These are phyloP conservation scores for Rhinogobio ventralis DNA, from an alignment of 2,797 vertebrate species.

Conservation along the genomic window DNA sequence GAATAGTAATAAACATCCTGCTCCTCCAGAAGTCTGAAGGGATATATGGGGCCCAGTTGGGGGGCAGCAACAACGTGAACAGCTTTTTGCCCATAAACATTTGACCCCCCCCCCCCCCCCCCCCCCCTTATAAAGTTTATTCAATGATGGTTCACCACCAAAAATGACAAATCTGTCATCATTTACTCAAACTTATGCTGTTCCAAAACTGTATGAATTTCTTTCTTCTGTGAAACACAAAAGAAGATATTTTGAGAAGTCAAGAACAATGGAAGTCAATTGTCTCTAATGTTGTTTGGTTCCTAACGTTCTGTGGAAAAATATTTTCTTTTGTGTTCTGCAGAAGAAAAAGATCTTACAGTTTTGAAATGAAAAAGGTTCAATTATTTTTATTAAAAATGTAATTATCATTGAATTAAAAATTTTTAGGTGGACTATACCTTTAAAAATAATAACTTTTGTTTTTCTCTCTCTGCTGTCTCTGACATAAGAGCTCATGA, in stretches of 20 bases:
- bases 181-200: neutral
- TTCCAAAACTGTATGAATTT: neutral
- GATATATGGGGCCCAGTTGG: conserved; percentile 50
- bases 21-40: conserved; percentile 74
- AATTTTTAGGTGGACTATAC: neutral
- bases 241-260: neutral
- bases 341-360: neutral
- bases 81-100: conserved; percentile 29
- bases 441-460: neutral
- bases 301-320: neutral
- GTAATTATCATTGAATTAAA: neutral
- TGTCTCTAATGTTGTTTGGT: neutral
- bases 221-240: neutral
- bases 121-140: neutral
- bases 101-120: too few relatives aligned
- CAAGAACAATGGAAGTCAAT: neutral
- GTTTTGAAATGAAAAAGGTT: neutral
- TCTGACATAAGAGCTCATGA: neutral
- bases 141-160: neutral
- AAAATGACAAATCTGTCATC: neutral
- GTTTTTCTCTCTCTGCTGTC: neutral
- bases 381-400: too few relatives aligned
- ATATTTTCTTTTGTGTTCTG: neutral
- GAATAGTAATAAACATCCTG: conserved; percentile 83
- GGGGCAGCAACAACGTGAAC: conserved; percentile 63